Percentiles rank a stretch among this genome's conserved stretches.
Conservation (phyloP, 2,797 vertebrate genomes). For the Helicolenus hilgendorfi region DNA sequence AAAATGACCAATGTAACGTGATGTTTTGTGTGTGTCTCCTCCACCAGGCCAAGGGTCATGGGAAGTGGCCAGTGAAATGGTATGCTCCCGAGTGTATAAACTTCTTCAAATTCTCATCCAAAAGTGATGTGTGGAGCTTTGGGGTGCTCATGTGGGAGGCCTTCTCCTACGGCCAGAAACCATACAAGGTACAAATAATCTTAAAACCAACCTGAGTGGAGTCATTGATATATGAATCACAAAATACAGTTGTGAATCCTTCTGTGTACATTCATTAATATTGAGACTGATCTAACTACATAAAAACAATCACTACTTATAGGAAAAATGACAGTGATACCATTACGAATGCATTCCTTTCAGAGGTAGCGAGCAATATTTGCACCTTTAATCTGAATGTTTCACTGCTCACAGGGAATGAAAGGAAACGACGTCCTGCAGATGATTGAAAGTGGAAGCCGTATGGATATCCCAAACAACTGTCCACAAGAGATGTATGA, state of each 20-base stretch:
- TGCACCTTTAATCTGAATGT: background rate
- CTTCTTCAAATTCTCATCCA: constrained; percentile 97
- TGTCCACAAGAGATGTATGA: constrained; percentile 95
- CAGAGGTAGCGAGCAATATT: background rate
- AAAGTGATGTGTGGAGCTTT: constrained; percentile 99
- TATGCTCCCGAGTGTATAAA: constrained; percentile 98
- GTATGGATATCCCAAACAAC: constrained; percentile 92
- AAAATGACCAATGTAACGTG: background rate
- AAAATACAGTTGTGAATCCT: too few species aligned
- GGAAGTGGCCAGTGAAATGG: constrained; percentile 99
- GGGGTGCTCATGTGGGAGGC: constrained; percentile 99
- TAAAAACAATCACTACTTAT: too few species aligned
- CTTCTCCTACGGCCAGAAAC: constrained; percentile 95
- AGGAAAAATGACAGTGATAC: too few species aligned
- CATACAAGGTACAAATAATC: constrained; percentile 92
- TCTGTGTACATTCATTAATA: too few species aligned
- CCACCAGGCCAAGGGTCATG: constrained; percentile 93
- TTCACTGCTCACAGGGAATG: constrained; percentile 92
- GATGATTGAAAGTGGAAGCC: constrained; percentile 94
- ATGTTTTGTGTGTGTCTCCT: background rate
- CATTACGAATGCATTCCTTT: background rate
- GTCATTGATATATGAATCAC: too few species aligned
- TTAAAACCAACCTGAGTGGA: background rate
- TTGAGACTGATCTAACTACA: too few species aligned
- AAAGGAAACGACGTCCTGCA: constrained; percentile 96